These are phyloP conservation scores for Drosophila rhopaloa DNA, from an alignment of 1,140 invertebrate species.

Conservation along the genomic window DNA sequence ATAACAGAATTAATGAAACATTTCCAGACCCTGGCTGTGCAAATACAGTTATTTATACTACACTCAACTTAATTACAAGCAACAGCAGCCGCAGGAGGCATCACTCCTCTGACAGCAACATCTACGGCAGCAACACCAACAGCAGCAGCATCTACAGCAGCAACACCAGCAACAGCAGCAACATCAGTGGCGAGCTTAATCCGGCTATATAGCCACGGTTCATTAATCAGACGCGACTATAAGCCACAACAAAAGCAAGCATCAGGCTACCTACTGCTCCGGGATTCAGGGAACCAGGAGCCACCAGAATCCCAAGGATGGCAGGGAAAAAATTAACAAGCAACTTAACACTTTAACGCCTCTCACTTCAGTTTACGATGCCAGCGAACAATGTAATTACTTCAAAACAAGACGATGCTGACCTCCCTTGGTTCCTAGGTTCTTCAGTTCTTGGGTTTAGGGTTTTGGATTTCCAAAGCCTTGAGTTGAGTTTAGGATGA, in stretches of 20 bases:
- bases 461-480: slow-evolving; percentile 21
- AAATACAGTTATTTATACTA: slow-evolving; percentile 83
- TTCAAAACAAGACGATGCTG: slow-evolving; percentile 72
- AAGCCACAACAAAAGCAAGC: slow-evolving; percentile 73
- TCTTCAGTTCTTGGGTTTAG: slow-evolving; percentile 18
- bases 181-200: slow-evolving; percentile 52
- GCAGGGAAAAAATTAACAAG: slow-evolving; percentile 77
- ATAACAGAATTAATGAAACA: slow-evolving; percentile 82
- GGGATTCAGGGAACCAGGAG: slow-evolving; percentile 10
- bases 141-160: slow-evolving; percentile 7
- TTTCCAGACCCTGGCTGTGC: slow-evolving; percentile 63
- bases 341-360: slow-evolving; percentile 83
- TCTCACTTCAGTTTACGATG: slow-evolving; percentile 79
- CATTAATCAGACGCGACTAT: slow-evolving; percentile 80
- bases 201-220: slow-evolving; percentile 77
- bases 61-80: slow-evolving; percentile 81
- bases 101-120: slow-evolving; percentile 45
- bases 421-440: slow-evolving; percentile 26
- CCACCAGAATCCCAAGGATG: slow-evolving; percentile 22
- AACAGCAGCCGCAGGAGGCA: slow-evolving; percentile 63
- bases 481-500: slow-evolving; percentile 25
- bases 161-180: slow-evolving; percentile 5
- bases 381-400: slow-evolving; percentile 81
- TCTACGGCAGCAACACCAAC: slow-evolving; percentile 26
- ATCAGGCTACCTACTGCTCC: slow-evolving; percentile 34